Evolutionary conservation across 2,797 vertebrate genomes (phyloP), one percentile per base, ranked within the genome.

Genomic region (Heliangelus exortis): DNA sequence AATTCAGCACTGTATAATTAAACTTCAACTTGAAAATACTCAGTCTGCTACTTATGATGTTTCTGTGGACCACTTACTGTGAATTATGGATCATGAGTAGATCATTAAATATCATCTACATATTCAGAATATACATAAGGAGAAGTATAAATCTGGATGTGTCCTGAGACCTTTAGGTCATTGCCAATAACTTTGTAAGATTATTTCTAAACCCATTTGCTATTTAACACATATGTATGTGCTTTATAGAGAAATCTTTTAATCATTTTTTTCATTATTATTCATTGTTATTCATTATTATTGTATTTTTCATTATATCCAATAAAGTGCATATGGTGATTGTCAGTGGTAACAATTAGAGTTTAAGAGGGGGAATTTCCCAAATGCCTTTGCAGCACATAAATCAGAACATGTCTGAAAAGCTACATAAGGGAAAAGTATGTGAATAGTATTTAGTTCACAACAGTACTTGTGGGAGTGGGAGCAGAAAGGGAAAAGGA

Each of bases 21-120:
- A 81, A 89, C 29, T 82, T 63, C 19, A 76, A 59, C 82, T 76
- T 82, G 59, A 92, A 93, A 93, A 86, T 83, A 93, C 12, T 81
- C 55, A 59, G 18, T 66, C 48, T 67, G 43, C 34, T 82, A 43
- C n/a, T 43, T 75, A 34, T 21, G 25, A 75, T 66, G 31, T n/a
- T 84, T 89, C 67, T 5, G 3, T 73, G 74, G 39, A 58, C 19
- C 48, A 62, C 45, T 89, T 67, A 45, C 18, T 71, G 22, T 77
- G 84, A 94, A 80, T 83, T 93, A 91, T 67, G 20, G 22, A 57
- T 61, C 47, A 10, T 50, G 47, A 90, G 22, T 79, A 50, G 66
- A 81, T 84, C 74, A 76, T 82, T 87, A 90, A 84, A 82, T 79
- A 34, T 63, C 71, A 94, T 47, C 15, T 82, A 72, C 50, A 31